Evolutionary conservation across 37 sponge, comb jelly and placozoan genomes (phyloP).

Genomic region (Geodia barretti): DNA sequence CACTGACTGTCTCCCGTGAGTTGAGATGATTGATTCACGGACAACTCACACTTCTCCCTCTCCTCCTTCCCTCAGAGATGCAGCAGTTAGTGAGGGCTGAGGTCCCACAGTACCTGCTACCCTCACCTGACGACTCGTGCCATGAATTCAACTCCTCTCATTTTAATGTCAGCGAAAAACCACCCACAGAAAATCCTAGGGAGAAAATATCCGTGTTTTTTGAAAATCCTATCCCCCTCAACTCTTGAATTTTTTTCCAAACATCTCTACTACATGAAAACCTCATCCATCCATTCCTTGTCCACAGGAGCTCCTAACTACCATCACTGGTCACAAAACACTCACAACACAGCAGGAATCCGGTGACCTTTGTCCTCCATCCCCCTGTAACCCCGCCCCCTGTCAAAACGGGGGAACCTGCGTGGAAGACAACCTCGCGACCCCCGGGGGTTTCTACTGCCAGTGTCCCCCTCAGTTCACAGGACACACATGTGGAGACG

Average conservation of each 20-base stretch:
- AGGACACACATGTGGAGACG: conserved; percentile 46
- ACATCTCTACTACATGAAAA: too few relatives aligned
- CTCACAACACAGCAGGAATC: conserved; percentile 9
- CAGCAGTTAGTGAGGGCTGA: conserved; percentile 7
- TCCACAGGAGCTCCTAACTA: conserved; percentile 28
- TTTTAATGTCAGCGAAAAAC: conserved; percentile 21
- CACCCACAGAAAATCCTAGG: not conserved
- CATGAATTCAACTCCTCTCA: conserved; percentile 13
- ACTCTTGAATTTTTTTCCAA: too few relatives aligned
- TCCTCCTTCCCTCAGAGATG: not conserved
- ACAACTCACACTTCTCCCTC: not conserved
- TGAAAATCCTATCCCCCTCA: not conserved
- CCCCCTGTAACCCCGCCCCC: conserved; percentile 68
- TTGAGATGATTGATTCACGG: not conserved
- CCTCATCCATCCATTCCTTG: too few relatives aligned
- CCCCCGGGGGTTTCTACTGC: conserved; percentile 46
- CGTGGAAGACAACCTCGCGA: not conserved
- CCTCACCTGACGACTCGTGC: conserved; percentile 9
- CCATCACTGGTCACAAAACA: conserved; percentile 39
- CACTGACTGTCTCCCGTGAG: conserved; percentile 53
- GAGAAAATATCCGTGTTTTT: not conserved
- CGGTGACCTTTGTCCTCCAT: conserved; percentile 34
- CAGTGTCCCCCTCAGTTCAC: conserved; percentile 44
- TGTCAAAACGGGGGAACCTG: conserved; percentile 66
- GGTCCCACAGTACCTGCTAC: conserved; percentile 18